A percentile compares a stretch with the other conserved stretches of the same genome.
Evolutionary conservation across 2,797 vertebrate genomes (phyloP).

Genomic region (Myripristis jacobus): DNA sequence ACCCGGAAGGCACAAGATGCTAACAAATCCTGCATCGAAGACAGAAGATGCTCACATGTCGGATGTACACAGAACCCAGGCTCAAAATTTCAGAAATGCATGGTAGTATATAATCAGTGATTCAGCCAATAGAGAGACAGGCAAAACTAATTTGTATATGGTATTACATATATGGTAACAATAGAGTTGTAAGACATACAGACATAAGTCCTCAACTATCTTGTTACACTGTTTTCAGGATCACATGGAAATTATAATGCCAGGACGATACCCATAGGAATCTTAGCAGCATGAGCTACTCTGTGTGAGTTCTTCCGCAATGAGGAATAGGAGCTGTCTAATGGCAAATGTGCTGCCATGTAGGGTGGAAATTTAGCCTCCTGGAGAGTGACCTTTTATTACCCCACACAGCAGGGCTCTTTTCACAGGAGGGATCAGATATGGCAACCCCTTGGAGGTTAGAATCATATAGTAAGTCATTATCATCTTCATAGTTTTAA

Average conservation of each 20-base stretch:
- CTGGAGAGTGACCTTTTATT: slow-evolving; percentile 15
- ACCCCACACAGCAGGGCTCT: slow-evolving; percentile 10
- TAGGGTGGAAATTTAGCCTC: slow-evolving; percentile 8
- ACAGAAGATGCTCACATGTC: too few species aligned
- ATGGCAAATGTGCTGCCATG: slow-evolving; percentile 8
- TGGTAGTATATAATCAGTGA: too few species aligned
- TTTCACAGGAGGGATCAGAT: slow-evolving; percentile 7
- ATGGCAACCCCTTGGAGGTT: slow-evolving; percentile 4
- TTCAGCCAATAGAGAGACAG: too few species aligned
- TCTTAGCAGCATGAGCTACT: not conserved
- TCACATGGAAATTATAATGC: not conserved
- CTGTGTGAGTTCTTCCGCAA: slow-evolving; percentile 1
- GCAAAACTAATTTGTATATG: too few species aligned
- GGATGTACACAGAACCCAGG: too few species aligned
- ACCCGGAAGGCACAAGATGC: too few species aligned
- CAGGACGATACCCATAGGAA: not conserved
- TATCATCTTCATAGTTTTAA: slow-evolving; percentile 13
- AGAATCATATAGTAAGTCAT: not conserved
- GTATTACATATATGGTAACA: too few species aligned
- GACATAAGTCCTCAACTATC: not conserved
- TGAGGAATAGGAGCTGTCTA: slow-evolving; percentile 1
- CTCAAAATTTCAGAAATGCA: too few species aligned
- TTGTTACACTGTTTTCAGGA: not conserved
- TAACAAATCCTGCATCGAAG: too few species aligned
- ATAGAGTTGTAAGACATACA: too few species aligned